Conservation (phyloP, 2,888 invertebrate species). For the Drosophila koepferae region DNA sequence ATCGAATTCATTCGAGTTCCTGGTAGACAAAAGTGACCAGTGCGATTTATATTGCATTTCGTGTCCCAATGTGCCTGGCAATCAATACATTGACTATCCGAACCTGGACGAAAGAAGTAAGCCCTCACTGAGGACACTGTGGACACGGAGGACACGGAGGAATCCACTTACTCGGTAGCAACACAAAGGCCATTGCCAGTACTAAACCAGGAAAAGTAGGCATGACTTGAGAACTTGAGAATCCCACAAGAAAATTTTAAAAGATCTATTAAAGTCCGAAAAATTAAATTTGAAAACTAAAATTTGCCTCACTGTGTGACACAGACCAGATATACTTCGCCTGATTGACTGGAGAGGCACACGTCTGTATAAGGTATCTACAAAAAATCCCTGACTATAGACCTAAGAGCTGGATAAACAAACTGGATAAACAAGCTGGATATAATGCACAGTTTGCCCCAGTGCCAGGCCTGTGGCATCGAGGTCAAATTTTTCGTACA, state of each 20-base stretch:
- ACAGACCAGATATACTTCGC: neutral
- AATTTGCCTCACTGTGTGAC: neutral
- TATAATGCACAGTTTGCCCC: neutral
- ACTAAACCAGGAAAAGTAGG: too few species aligned
- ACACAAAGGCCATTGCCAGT: neutral
- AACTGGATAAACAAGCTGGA: neutral
- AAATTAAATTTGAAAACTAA: too few species aligned
- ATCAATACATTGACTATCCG: constrained; percentile 21
- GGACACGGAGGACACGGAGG: neutral
- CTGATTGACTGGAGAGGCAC: too few species aligned
- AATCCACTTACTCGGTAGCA: neutral
- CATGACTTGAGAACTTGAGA: neutral
- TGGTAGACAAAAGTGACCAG: constrained; percentile 33
- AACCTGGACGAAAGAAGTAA: neutral
- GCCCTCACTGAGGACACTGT: neutral
- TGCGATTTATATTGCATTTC: neutral
- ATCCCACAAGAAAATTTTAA: neutral
- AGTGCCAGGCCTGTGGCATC: neutral
- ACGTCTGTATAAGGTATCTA: neutral
- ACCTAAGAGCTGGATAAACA: neutral
- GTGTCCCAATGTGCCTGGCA: neutral
- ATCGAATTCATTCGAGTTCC: neutral
- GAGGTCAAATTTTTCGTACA: neutral
- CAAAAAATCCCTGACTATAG: neutral
- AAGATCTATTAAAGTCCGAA: too few species aligned